phyloP scores from a whole-genome alignment of 2,113 vertebrate species.

The Zapornia atra region DNA sequence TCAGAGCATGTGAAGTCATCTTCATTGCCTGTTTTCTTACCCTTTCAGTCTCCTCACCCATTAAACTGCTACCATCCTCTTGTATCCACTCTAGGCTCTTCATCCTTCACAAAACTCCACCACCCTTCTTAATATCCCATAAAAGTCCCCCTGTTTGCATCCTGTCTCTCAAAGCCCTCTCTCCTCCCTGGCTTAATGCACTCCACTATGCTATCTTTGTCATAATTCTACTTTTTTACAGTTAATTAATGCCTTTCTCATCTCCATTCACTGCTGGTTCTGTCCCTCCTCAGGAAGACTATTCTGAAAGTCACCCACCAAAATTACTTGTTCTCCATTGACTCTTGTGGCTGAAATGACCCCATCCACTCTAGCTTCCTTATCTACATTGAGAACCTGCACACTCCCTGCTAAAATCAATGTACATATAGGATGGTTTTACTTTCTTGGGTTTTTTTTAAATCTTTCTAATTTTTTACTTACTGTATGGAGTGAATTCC shows the following conservation, averaged over 20 bases:
- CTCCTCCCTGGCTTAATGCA: neutral
- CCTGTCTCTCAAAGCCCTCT: neutral
- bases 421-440: neutral
- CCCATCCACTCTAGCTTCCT: neutral
- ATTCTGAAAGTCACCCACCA: neutral
- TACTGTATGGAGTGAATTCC: neutral
- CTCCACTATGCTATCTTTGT: neutral
- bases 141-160: neutral
- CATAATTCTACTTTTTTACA: neutral
- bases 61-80: neutral
- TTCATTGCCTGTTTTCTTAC: neutral
- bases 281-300: neutral
- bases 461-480: neutral
- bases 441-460: neutral
- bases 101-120: neutral
- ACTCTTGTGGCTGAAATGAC: neutral
- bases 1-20: neutral
- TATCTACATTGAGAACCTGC: neutral
- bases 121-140: neutral
- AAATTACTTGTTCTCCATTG: neutral
- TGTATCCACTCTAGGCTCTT: neutral
- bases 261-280: neutral
- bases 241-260: neutral
- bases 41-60: neutral
- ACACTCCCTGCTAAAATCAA: neutral